Evolutionary conservation across 1,140 invertebrate species (phyloP).

Genomic region (Oncopeltus fasciatus): DNA sequence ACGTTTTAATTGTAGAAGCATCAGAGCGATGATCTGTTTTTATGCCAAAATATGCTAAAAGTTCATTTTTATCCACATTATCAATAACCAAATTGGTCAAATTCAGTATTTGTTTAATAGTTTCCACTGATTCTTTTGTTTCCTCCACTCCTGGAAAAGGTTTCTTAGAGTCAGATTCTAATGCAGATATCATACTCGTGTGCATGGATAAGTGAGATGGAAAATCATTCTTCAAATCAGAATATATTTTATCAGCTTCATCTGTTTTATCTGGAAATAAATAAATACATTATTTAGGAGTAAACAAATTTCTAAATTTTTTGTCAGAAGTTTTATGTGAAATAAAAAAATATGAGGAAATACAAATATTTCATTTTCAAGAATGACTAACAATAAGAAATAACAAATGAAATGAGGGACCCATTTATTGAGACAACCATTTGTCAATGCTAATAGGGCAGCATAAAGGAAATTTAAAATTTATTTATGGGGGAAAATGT

Average conservation of each 20-base stretch:
- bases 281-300: too few species aligned
- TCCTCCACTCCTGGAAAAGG: slow-evolving; percentile 19
- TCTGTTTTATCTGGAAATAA: slow-evolving; percentile 40
- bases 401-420: too few species aligned
- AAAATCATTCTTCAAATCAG: slow-evolving; percentile 51
- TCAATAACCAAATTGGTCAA: slow-evolving; percentile 50
- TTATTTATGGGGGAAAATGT: too few species aligned
- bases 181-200: slow-evolving; percentile 56
- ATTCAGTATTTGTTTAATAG: slow-evolving; percentile 38
- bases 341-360: too few species aligned
- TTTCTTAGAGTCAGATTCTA: slow-evolving; percentile 41
- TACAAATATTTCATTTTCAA: too few species aligned
- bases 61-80: slow-evolving; percentile 51
- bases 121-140: slow-evolving; percentile 28
- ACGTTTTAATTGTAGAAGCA: slow-evolving; percentile 63
- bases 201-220: slow-evolving; percentile 59
- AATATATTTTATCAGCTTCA: slow-evolving; percentile 54
- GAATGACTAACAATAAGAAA: too few species aligned
- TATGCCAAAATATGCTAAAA: slow-evolving; percentile 61
- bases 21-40: slow-evolving; percentile 63
- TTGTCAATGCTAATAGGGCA: too few species aligned
- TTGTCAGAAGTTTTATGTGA: too few species aligned
- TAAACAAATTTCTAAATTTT: too few species aligned
- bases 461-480: too few species aligned
- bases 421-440: too few species aligned